Base-by-base conservation (phyloP, 2,888 invertebrate species). In the Thecophora atra region DNA sequence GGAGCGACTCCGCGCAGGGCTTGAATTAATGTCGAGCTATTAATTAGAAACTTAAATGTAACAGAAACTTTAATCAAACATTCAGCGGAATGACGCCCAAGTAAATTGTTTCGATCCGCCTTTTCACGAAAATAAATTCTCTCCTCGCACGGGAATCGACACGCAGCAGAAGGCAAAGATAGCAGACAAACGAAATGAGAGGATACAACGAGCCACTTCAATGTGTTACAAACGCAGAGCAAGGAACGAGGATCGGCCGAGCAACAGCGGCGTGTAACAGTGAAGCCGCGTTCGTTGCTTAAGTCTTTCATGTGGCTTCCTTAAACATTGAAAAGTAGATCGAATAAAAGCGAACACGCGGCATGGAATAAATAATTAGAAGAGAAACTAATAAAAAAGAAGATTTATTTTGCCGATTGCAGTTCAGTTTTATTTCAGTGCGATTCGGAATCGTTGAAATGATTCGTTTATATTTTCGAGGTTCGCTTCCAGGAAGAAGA, bases 21-120 rank as follows among this genome's bases (percentile, higher is more conserved):
- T 58, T 24, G 75, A 79, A 82, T 80, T 80, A 81, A 81, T 81
- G 81, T 76, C 75, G 51, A 64, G 71, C 84, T 76, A 82, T 83
- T 83, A 83, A 83, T 83, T 81, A 79, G 78, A 77, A 77, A 37
- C 79, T 80, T 79, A 81, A 82, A 80, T 72, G 73, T 72, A 72
- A 74, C 66, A 74, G n/a, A 47, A 47, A 47, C 75, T 75, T 75
- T 71, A 56, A 68, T 68, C 58, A 58, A 68, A 52, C 30, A 60
- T 47, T 51, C 51, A 42, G 51, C 42, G 19, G n/a, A 24, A 51
- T 28, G 65, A 28, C 51, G 26, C 65, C 24, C 26, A 28, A 28
- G 15, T 65, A 47, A 47, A 11, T n/a, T 47, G 47, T 47, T 15
- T n/a, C 15, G 47, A 17, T 47, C 47, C 47, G 47, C 47, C 47